Evolutionary conservation across 2,113 vertebrate species (phyloP).

Genomic region (Chlorodrepanis virens): DNA sequence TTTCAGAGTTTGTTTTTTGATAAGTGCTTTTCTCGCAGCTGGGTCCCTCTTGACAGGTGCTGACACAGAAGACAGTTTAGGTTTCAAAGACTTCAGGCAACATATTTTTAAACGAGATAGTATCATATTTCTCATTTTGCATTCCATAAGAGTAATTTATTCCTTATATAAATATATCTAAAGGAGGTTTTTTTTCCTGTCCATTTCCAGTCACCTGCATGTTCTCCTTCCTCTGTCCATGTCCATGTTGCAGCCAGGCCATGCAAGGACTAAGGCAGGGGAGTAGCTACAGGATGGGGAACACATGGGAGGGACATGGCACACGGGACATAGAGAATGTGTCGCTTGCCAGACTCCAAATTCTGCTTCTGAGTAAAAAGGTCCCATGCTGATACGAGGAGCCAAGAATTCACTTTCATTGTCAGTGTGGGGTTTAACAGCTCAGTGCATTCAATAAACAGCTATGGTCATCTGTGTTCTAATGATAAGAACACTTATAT

Average conservation of each 20-base stretch:
- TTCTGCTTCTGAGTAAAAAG: background rate
- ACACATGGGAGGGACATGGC: fast-evolving
- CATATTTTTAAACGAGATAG: background rate
- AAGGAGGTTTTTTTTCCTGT: fast-evolving
- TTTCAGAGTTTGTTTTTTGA: background rate
- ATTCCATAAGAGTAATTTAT: background rate
- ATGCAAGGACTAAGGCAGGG: background rate
- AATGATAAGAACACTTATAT: background rate
- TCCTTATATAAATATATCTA: background rate
- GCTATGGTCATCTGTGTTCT: fast-evolving
- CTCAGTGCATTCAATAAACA: background rate
- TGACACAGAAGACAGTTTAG: background rate
- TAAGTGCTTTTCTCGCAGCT: background rate
- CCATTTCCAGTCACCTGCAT: background rate
- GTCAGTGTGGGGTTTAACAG: background rate
- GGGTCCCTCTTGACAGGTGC: background rate
- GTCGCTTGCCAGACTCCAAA: background rate
- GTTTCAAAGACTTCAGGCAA: background rate
- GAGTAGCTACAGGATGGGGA: background rate
- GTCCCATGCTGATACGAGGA: background rate
- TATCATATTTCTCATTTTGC: background rate
- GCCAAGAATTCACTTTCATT: background rate
- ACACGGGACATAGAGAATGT: fast-evolving
- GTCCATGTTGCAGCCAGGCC: fast-evolving
- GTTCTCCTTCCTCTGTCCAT: background rate